These are phyloP conservation scores for Atherinomorus stipes DNA, from an alignment of 2,113 vertebrate genomes.

Conservation along the genomic window DNA sequence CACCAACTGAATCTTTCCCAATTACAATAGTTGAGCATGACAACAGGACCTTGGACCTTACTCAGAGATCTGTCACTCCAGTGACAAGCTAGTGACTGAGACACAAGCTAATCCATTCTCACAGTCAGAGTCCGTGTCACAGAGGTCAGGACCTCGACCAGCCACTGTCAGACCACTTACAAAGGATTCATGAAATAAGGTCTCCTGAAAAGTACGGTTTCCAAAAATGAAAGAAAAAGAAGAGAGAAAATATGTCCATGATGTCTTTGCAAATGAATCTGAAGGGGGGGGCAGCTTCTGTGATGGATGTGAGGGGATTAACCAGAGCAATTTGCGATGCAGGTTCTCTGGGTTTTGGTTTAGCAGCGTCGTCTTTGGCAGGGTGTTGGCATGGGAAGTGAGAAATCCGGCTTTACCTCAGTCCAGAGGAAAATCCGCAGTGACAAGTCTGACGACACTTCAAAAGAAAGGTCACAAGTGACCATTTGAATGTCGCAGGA, in stretches of 20 bases:
- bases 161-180: constrained; percentile 43
- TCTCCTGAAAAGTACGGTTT: constrained; percentile 7
- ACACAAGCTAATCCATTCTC: constrained; percentile 74
- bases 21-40: constrained; percentile 59
- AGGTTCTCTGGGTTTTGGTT: constrained; percentile 48
- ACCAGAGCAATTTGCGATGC: constrained; percentile 40
- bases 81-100: constrained; percentile 62
- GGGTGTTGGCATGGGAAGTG: constrained; percentile 64
- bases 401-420: constrained; percentile 66
- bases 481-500: constrained; percentile 57
- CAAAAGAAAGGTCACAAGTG: constrained; percentile 70
- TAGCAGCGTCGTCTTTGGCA: constrained; percentile 31
- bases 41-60: constrained; percentile 64
- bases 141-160: constrained; percentile 56
- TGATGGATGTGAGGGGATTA: constrained; percentile 48
- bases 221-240: not conserved
- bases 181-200: constrained; percentile 52
- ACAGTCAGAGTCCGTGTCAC: constrained; percentile 61
- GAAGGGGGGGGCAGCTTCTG: not conserved
- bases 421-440: constrained; percentile 63
- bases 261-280: constrained; percentile 42
- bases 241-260: not conserved
- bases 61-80: constrained; percentile 64
- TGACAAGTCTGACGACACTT: constrained; percentile 68
- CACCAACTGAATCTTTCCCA: constrained; percentile 23